Evolutionary conservation across 1,140 invertebrate genomes (phyloP).

Genomic region (Tenebrio molitor): DNA sequence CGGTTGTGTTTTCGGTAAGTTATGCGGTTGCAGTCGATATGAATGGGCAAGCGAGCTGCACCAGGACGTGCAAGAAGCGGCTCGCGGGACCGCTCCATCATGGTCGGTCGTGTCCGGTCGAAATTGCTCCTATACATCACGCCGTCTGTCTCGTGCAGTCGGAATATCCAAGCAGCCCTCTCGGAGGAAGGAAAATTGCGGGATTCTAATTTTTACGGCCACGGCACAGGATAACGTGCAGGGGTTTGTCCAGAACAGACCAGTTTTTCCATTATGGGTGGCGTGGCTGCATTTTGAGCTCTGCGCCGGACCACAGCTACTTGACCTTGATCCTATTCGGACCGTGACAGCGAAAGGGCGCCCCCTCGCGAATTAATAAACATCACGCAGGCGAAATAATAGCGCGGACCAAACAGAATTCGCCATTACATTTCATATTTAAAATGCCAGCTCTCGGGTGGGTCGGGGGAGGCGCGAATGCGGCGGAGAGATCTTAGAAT

Average conservation of each 20-base stretch:
- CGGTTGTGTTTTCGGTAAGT: constrained; percentile 30
- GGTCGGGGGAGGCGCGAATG: constrained; percentile 19
- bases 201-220: not conserved
- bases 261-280: no score
- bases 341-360: no score
- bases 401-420: constrained; percentile 9
- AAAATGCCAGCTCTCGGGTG: constrained; percentile 3
- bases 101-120: constrained; percentile 52
- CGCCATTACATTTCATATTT: constrained; percentile 12
- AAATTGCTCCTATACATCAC: constrained; percentile 55
- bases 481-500: constrained; percentile 25
- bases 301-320: no score
- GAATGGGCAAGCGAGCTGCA: constrained; percentile 47
- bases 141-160: constrained; percentile 40
- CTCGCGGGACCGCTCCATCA: constrained; percentile 55
- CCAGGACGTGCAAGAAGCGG: constrained; percentile 50
- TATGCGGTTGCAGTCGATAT: constrained; percentile 50
- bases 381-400: constrained; percentile 11
- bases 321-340: no score
- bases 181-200: not conserved
- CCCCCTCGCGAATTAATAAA: constrained; percentile 13
- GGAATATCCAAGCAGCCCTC: constrained; percentile 44
- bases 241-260: no score
- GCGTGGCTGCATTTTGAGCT: no score
- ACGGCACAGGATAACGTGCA: no score